Evolutionary conservation across 2,888 invertebrate genomes (phyloP).

Genomic region (Crocallis elinguaria): DNA sequence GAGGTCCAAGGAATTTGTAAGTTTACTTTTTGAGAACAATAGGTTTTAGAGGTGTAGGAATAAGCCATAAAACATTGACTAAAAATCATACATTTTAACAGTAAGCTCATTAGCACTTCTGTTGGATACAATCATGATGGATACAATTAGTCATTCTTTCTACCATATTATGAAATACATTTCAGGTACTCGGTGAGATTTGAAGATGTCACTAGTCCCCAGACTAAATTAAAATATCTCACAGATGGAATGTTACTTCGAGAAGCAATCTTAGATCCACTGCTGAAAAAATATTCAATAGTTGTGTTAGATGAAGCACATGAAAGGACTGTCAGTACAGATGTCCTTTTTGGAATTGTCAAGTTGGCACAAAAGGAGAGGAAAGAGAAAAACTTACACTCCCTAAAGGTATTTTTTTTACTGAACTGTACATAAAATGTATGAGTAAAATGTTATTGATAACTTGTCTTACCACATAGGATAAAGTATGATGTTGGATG

Average conservation of each 20-base stretch:
- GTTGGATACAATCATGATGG: no score
- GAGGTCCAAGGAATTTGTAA: no score
- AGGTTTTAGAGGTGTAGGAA: no score
- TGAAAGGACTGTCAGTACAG: conserved; percentile 97
- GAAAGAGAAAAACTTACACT: conserved; percentile 81
- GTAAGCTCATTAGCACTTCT: no score
- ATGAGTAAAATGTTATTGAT: no score
- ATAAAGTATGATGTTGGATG: no score
- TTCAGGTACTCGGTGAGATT: conserved; percentile 93
- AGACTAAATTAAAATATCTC: conserved; percentile 94
- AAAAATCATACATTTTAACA: no score
- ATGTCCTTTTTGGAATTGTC: conserved; percentile 96
- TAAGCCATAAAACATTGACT: no score
- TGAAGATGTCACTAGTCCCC: conserved; percentile 92
- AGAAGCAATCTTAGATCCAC: conserved; percentile 93
- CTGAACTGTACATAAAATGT: no score
- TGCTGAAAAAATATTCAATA: conserved; percentile 90
- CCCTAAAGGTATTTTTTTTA: conserved; percentile 87
- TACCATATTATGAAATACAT: conserved; percentile 19
- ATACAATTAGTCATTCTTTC: neutral
- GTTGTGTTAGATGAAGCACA: conserved; percentile 98
- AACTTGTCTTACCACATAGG: no score
- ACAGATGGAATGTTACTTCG: conserved; percentile 98
- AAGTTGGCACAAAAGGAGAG: conserved; percentile 93
- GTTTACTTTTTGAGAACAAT: no score